Conservation (phyloP, 2,113 vertebrate genomes). For the Lepus timidus region DNA sequence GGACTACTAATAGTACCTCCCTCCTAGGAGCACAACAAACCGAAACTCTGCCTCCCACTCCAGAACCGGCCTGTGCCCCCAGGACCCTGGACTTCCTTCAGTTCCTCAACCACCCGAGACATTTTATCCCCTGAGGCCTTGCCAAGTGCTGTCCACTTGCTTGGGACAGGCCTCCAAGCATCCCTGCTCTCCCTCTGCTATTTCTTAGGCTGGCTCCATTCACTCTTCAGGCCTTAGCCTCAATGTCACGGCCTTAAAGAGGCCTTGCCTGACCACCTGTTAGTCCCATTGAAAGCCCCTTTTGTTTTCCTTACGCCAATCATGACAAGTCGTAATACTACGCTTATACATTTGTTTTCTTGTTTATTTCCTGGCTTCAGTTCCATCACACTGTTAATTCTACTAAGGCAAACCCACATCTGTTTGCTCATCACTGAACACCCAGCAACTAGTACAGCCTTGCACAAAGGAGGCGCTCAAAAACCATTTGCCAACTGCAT, state of each 20-base stretch:
- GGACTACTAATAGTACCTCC: not conserved
- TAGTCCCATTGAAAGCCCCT: not conserved
- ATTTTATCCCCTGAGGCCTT: not conserved
- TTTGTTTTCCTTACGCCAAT: not conserved
- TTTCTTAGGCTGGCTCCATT: not conserved
- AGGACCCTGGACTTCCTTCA: not conserved
- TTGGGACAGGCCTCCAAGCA: not conserved
- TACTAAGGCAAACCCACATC: fast-evolving
- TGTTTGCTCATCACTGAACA: not conserved
- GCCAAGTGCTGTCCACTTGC: not conserved
- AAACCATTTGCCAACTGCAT: not conserved
- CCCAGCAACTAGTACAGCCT: not conserved
- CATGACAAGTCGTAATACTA: too few relatives aligned
- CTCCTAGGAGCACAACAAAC: not conserved
- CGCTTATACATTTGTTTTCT: not conserved
- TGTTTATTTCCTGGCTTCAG: not conserved
- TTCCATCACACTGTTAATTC: not conserved
- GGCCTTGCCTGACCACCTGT: not conserved
- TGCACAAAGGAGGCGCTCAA: not conserved
- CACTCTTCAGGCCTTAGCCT: not conserved
- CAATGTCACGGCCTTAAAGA: not conserved
- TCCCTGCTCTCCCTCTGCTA: not conserved
- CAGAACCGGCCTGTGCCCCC: not conserved
- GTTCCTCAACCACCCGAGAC: not conserved
- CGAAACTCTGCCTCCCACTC: not conserved